Percentiles rank a stretch among this genome's conserved stretches.
phyloP scores from a whole-genome alignment of 2,888 invertebrate species.

The Horisme vitalbata region DNA sequence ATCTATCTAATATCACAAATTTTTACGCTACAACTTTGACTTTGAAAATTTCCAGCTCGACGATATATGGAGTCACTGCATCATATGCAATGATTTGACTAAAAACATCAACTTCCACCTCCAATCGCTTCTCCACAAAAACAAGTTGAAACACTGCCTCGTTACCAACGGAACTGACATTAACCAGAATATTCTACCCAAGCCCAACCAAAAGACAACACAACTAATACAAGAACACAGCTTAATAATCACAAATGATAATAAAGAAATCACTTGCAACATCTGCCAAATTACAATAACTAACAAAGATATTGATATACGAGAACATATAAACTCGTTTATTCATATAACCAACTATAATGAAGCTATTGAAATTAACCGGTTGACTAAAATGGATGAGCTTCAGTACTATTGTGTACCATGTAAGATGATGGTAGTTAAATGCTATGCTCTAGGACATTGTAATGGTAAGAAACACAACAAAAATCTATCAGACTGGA shows the following conservation, averaged over 20 bases:
- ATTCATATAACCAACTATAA: conserved; percentile 20
- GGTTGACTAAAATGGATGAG: conserved; percentile 11
- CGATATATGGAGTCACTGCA: conserved; percentile 34
- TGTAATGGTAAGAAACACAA: conserved; percentile 25
- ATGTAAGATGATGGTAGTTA: conserved; percentile 16
- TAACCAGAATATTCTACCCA: conserved; percentile 3
- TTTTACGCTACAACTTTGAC: no score
- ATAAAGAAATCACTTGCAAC: conserved; percentile 15
- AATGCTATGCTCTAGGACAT: conserved; percentile 13
- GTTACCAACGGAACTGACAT: conserved; percentile 5
- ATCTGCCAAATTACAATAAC: conserved; percentile 16
- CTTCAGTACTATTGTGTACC: conserved; percentile 14
- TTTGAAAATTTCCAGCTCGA: conserved; percentile 37
- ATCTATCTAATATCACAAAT: no score
- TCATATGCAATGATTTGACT: conserved; percentile 35
- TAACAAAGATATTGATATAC: conserved; percentile 1
- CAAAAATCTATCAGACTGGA: conserved; percentile 9
- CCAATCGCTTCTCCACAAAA: conserved; percentile 13
- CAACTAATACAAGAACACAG: conserved; percentile 16
- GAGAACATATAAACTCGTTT: conserved; percentile 15
- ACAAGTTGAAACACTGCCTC: conserved; percentile 20
- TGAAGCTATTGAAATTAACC: conserved; percentile 6
- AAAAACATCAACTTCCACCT: conserved; percentile 27
- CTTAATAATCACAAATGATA: conserved; percentile 3
- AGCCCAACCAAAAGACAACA: neutral